Evolutionary conservation across 2,888 invertebrate species (phyloP), one percentile per base, ranked within the genome.

Genomic region (Plagodis dolabraria): DNA sequence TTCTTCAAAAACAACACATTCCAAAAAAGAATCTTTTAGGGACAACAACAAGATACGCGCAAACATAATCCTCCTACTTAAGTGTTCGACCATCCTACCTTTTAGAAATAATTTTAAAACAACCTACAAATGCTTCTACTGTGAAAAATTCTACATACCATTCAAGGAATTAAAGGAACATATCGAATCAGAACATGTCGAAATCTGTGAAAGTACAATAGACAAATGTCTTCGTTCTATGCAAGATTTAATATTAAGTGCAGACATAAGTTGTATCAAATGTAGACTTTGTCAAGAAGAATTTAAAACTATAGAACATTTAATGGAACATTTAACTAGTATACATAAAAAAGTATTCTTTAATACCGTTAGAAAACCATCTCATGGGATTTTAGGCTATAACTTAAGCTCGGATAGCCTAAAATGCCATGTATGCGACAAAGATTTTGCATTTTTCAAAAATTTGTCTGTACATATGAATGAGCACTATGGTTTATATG

Each of bases 391-490:
- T 12, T 40, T 75, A 22, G 73, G 71, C 0, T 75, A 72, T 48
- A 63, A 75, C 53, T 50, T 76, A 8, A 69, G 71, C 33, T 63
- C 57, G 0, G 72, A 71, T 6, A 65, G 63, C 9, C 53, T 71
- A 0, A 70, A 62, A 56, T 76, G 76, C 43, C 63, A 66, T 11
- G 36, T 72, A 0, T 76, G 76, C 38, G 43, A 40, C 7, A 68
- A 67, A 57, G 63, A 73, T 35, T 76, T 76, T 48, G 50, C 64
- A 5, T 75, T 73, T 47, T 75, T 76, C 40, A 76, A 71, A 57
- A 74, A 73, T 40, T 53, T 77, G 0, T 70, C 71, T 0, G 47
- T 68, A 5, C 86, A 87, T 55, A 85, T 86, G 75, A 86, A 84
- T 50, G 80, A 82, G 22, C 84, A 86, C 58, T 79, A 76, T 40